These are phyloP conservation scores for Globicephala melas DNA, from an alignment of 2,113 vertebrate genomes.

Conservation along the genomic window DNA sequence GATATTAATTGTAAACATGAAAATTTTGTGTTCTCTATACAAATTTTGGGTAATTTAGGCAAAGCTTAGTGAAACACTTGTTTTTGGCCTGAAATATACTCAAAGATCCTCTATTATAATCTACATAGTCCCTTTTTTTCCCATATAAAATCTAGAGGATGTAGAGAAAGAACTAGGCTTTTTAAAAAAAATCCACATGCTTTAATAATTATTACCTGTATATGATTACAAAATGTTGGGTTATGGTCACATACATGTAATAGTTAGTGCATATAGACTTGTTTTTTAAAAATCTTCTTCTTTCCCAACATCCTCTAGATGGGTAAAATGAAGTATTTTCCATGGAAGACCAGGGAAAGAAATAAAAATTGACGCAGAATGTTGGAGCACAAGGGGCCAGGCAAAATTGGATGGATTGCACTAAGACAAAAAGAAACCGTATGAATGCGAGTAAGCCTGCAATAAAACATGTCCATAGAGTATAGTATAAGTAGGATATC, in stretches of 20 bases:
- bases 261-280: background rate
- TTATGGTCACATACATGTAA: background rate
- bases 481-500: background rate
- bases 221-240: background rate
- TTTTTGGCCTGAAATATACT: background rate
- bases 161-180: background rate
- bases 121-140: background rate
- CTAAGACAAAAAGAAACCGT: accelerated
- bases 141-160: background rate
- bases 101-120: background rate
- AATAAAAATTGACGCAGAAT: background rate
- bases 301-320: background rate
- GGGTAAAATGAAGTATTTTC: background rate
- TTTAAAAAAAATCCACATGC: background rate
- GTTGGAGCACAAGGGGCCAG: background rate
- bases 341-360: background rate
- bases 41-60: background rate
- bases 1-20: background rate
- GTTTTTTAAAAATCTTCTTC: background rate
- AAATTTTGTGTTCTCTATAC: background rate
- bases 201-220: background rate
- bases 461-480: background rate
- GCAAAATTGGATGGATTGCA: background rate
- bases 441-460: background rate
- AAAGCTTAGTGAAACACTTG: background rate